Percentiles rank a stretch among this genome's conserved stretches.
Evolutionary conservation across 2,888 invertebrate species (phyloP).

Genomic region (Eupithecia inturbata): DNA sequence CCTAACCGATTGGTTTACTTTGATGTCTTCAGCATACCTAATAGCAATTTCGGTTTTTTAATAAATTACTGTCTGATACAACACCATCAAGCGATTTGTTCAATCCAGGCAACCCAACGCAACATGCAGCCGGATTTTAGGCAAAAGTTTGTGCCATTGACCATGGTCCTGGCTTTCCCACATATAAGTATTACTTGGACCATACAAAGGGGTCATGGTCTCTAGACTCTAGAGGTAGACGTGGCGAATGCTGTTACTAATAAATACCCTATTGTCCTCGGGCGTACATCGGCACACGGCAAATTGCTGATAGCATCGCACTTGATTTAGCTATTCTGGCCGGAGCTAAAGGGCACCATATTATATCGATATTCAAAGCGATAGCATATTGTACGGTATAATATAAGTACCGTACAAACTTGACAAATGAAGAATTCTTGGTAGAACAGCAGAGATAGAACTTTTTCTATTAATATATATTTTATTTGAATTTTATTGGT

Average conservation of each 20-base stretch:
- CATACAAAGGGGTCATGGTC: conserved; percentile 21
- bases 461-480: too few relatives aligned
- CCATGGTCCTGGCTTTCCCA: not conserved
- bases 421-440: too few relatives aligned
- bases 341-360: conserved; percentile 18
- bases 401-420: too few relatives aligned
- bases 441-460: not conserved
- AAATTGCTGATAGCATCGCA: conserved; percentile 29
- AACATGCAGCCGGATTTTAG: not conserved
- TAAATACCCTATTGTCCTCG: conserved; percentile 36
- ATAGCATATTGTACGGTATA: not conserved
- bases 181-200: conserved; percentile 15
- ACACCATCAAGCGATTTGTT: not conserved
- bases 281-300: conserved; percentile 20
- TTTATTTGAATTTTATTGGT: conserved; percentile 3
- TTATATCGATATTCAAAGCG: conserved; percentile 7
- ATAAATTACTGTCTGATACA: not conserved
- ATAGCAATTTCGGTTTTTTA: not conserved
- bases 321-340: conserved; percentile 32
- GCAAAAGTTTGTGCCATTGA: not conserved
- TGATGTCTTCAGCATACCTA: not conserved
- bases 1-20: not conserved
- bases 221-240: conserved; percentile 21
- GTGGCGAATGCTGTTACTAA: conserved; percentile 36
- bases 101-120: not conserved